phyloP scores from a whole-genome alignment of 2,797 vertebrate genomes.

The Anguilla marmorata region DNA sequence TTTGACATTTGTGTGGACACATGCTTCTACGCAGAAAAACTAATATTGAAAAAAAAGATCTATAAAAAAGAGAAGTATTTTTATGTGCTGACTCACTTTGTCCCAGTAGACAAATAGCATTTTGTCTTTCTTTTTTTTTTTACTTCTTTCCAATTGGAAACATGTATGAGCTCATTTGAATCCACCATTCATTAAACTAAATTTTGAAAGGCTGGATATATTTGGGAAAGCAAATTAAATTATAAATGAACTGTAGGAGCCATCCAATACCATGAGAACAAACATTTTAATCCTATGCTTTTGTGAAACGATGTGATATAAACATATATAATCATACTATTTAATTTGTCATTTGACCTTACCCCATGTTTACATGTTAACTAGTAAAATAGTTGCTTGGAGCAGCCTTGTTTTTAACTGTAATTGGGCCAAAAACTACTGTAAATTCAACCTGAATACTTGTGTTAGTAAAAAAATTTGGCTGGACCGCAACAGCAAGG shows the following conservation, averaged over 20 bases:
- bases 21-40: background rate
- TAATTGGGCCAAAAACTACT: no score
- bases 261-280: background rate
- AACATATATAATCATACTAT: background rate
- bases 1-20: background rate
- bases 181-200: background rate
- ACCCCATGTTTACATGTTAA: no score
- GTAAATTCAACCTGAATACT: no score
- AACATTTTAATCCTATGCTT: no score
- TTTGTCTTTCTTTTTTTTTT: background rate
- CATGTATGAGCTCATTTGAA: background rate
- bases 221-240: background rate
- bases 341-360: background rate
- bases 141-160: background rate
- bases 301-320: background rate
- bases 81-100: background rate
- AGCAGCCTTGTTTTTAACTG: no score
- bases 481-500: no score
- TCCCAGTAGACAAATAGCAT: background rate
- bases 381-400: no score
- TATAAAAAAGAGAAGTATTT: background rate
- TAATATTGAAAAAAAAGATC: background rate
- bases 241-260: background rate
- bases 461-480: no score
- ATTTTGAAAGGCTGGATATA: background rate